These are phyloP conservation scores for Diabrotica undecimpunctata DNA, from an alignment of 1,140 invertebrate genomes.

Conservation along the genomic window DNA sequence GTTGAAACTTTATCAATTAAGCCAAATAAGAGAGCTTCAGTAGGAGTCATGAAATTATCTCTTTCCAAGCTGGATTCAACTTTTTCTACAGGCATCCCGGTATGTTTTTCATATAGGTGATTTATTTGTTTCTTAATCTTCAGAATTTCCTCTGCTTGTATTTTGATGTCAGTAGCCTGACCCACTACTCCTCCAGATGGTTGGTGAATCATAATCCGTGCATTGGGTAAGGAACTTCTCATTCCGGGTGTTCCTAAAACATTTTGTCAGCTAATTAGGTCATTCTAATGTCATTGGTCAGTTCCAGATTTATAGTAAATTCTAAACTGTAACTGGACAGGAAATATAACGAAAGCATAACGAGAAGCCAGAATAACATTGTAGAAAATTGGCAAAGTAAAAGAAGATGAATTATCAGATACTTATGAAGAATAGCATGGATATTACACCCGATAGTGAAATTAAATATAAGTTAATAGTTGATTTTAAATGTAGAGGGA, in stretches of 20 bases:
- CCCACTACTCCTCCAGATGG: slow-evolving; percentile 91
- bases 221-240: slow-evolving; percentile 88
- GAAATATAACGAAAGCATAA: no score
- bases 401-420: no score
- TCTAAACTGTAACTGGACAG: no score
- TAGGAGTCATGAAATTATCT: slow-evolving; percentile 90
- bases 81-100: slow-evolving; percentile 70
- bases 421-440: no score
- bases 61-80: slow-evolving; percentile 86
- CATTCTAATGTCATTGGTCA: no score
- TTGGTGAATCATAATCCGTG: slow-evolving; percentile 98
- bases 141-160: slow-evolving; percentile 95
- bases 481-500: no score
- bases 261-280: no score
- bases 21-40: slow-evolving; percentile 87
- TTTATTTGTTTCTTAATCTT: slow-evolving; percentile 92
- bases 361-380: no score
- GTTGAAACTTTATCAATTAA: slow-evolving; percentile 88
- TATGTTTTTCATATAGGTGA: slow-evolving; percentile 88
- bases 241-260: slow-evolving; percentile 30
- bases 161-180: slow-evolving; percentile 96
- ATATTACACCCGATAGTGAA: no score
- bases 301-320: no score
- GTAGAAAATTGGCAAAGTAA: no score
- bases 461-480: no score